A percentile compares a stretch with the other conserved stretches of the same genome.
These are phyloP conservation scores for Melieria omissa DNA, from an alignment of 2,888 invertebrate genomes.

Conservation along the genomic window DNA sequence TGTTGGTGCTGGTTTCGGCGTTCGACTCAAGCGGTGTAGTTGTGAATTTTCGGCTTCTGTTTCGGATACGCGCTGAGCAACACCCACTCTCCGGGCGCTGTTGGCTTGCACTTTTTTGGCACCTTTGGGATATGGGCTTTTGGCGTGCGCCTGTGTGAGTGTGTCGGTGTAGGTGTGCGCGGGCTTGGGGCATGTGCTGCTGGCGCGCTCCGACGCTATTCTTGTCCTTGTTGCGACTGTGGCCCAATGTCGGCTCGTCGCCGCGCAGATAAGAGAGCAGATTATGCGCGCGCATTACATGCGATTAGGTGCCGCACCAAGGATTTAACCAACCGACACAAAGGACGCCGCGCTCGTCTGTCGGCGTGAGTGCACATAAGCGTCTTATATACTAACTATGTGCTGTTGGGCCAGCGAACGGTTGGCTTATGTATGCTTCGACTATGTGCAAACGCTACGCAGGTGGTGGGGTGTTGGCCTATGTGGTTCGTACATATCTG, in stretches of 20 bases:
- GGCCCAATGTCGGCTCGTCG: not conserved
- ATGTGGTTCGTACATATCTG: too few relatives aligned
- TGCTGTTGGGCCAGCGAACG: too few relatives aligned
- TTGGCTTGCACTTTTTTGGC: constrained; percentile 2
- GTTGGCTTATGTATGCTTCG: too few relatives aligned
- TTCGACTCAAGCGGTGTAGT: not conserved
- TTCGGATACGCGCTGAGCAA: constrained; percentile 11
- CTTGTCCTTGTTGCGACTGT: too few relatives aligned
- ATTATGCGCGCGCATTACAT: constrained; percentile 68
- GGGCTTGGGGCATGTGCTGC: constrained; percentile 35
- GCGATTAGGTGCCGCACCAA: constrained; percentile 63
- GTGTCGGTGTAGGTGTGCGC: constrained; percentile 27
- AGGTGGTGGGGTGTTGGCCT: too few relatives aligned
- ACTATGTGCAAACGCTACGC: too few relatives aligned
- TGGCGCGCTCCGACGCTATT: constrained; percentile 7
- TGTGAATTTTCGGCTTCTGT: constrained; percentile 2
- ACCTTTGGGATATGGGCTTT: too few relatives aligned
- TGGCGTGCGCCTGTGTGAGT: constrained; percentile 8
- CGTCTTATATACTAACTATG: not conserved
- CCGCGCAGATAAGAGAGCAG: constrained; percentile 59
- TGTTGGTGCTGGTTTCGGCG: not conserved
- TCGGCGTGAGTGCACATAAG: not conserved
- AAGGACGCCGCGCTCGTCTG: constrained; percentile 41
- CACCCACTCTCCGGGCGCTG: constrained; percentile 24
- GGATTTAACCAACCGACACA: constrained; percentile 63